Evolutionary conservation across 2,797 vertebrate genomes (phyloP).

Genomic region (Pogoniulus pusillus): DNA sequence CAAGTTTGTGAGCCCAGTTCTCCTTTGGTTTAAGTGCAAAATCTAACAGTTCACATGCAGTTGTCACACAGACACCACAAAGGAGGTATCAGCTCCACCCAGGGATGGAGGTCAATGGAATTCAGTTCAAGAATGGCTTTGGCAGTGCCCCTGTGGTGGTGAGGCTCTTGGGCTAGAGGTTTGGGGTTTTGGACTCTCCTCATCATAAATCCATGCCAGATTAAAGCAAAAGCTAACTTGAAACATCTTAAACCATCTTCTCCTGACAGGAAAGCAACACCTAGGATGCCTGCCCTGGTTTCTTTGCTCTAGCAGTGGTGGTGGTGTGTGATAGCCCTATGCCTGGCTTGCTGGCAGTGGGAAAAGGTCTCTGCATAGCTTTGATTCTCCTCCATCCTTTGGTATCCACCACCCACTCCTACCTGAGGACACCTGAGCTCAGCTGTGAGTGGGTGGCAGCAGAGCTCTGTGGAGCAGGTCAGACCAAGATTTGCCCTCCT

Average conservation of each 20-base stretch:
- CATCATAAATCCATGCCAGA: neutral
- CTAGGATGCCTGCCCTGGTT: neutral
- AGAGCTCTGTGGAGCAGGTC: rapidly evolving
- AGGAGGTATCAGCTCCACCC: neutral
- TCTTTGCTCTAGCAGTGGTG: neutral
- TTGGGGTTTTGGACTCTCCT: neutral
- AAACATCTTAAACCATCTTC: neutral
- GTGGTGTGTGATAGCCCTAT: rapidly evolving
- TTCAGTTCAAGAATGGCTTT: neutral
- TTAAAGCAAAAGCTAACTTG: neutral
- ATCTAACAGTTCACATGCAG: neutral
- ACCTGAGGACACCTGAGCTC: neutral
- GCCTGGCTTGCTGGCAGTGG: neutral
- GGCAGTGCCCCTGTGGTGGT: neutral
- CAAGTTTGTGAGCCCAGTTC: neutral
- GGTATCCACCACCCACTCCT: neutral
- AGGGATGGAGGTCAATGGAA: neutral
- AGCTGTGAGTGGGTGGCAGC: neutral
- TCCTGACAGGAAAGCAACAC: neutral
- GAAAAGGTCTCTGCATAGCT: neutral
- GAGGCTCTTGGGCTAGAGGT: neutral
- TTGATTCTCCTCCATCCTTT: neutral
- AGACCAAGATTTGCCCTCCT: neutral
- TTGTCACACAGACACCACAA: neutral
- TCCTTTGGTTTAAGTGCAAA: conserved; percentile 53